Evolutionary conservation across 2,888 invertebrate genomes (phyloP).

Genomic region (Drosophila hamatofila): DNA sequence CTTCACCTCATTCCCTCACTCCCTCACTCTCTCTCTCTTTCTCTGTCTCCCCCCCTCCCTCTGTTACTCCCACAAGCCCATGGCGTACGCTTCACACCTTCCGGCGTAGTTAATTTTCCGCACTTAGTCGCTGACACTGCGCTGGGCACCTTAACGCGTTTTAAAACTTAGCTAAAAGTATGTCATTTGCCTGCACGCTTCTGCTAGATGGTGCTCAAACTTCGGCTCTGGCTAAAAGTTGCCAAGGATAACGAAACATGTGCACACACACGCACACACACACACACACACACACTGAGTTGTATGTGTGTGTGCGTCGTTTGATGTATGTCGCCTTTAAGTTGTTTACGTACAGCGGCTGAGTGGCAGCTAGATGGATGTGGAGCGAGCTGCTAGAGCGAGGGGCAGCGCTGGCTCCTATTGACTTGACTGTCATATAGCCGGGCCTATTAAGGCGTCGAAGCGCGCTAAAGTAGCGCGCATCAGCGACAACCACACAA

Average conservation of each 20-base stretch:
- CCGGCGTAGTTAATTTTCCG: constrained; percentile 48
- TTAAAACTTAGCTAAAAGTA: constrained; percentile 46
- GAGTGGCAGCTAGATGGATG: constrained; percentile 15
- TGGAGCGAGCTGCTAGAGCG: too few species aligned
- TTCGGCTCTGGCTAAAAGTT: constrained; percentile 26
- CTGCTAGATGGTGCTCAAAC: constrained; percentile 18
- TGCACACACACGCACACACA: not conserved
- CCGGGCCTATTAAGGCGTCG: constrained; percentile 61
- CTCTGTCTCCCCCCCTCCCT: too few species aligned
- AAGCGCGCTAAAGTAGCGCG: constrained; percentile 54
- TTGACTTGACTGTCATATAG: constrained; percentile 46
- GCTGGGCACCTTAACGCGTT: constrained; percentile 38
- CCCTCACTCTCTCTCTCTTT: too few species aligned
- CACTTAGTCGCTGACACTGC: constrained; percentile 43
- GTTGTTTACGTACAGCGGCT: constrained; percentile 25
- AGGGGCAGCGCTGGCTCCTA: constrained; percentile 4
- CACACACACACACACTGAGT: too few species aligned
- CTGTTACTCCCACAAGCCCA: too few species aligned
- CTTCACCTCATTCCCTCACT: too few species aligned
- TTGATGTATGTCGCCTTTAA: constrained; percentile 39
- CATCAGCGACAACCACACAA: constrained; percentile 39
- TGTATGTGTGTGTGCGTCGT: not conserved
- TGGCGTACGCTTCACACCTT: constrained; percentile 11
- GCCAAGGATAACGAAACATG: constrained; percentile 20
- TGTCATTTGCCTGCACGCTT: constrained; percentile 28